Evolutionary conservation across 2,888 invertebrate species (phyloP).

Genomic region (Alloscopus bannaensis): DNA sequence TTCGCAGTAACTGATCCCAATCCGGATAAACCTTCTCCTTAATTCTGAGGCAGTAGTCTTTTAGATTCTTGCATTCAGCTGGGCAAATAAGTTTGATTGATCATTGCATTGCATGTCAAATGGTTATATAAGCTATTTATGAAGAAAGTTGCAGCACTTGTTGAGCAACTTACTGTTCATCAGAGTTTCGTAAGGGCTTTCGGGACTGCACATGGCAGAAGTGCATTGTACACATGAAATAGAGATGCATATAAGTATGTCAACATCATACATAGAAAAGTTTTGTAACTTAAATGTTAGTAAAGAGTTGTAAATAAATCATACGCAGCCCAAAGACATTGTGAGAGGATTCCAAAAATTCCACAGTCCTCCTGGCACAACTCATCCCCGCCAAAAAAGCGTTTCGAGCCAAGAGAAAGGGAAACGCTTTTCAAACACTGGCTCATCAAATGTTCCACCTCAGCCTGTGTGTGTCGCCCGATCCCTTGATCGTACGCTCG

Average conservation of each 20-base stretch:
- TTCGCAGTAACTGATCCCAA: slow-evolving; percentile 74
- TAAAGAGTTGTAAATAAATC: too few species aligned
- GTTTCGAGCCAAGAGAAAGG: slow-evolving; percentile 62
- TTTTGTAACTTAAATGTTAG: too few species aligned
- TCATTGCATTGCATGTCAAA: too few species aligned
- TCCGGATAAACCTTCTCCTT: slow-evolving; percentile 75
- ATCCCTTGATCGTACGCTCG: slow-evolving; percentile 65
- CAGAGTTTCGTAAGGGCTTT: slow-evolving; percentile 71
- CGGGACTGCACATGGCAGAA: too few species aligned
- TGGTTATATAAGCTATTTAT: too few species aligned
- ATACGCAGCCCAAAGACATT: slow-evolving; percentile 74
- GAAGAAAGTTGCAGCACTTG: too few species aligned
- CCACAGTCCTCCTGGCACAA: slow-evolving; percentile 74
- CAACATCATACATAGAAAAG: too few species aligned
- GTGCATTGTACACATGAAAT: too few species aligned
- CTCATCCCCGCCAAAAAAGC: slow-evolving; percentile 69
- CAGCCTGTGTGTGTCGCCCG: slow-evolving; percentile 66
- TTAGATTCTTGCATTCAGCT: slow-evolving; percentile 74
- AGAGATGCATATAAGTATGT: too few species aligned
- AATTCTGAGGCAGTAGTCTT: slow-evolving; percentile 74
- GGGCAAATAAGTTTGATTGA: too few species aligned
- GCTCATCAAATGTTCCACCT: slow-evolving; percentile 61
- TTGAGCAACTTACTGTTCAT: slow-evolving; percentile 68
- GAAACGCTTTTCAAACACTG: slow-evolving; percentile 65
- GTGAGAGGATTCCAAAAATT: slow-evolving; percentile 75